Conservation (phyloP, 2,888 invertebrate genomes). For the Cheiracanthium punctorium region DNA sequence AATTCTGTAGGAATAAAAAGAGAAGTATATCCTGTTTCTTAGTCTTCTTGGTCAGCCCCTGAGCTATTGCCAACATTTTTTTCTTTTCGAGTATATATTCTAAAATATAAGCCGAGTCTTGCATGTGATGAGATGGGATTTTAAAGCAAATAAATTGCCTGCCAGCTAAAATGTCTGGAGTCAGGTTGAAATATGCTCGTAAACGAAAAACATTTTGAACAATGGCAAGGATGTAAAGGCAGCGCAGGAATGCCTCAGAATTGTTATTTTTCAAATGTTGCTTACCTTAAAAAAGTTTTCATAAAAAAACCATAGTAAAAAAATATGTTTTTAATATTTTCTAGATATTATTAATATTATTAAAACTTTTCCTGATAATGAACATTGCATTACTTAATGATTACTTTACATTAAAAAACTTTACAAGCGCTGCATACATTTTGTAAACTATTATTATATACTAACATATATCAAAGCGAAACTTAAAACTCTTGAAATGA, state of each 20-base stretch:
- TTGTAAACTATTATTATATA: too few species aligned
- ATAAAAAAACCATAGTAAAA: too few species aligned
- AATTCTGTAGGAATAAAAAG: neutral
- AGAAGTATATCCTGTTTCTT: neutral
- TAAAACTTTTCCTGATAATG: too few species aligned
- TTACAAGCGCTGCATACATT: too few species aligned
- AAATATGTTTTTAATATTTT: too few species aligned
- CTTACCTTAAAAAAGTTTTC: too few species aligned
- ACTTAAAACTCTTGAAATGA: too few species aligned
- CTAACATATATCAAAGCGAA: too few species aligned
- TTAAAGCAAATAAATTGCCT: constrained; percentile 17
- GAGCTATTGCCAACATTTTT: constrained; percentile 3
- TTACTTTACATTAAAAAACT: too few species aligned
- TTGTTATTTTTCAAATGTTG: neutral
- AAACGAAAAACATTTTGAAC: neutral
- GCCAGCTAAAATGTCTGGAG: neutral
- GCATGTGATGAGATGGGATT: constrained; percentile 1
- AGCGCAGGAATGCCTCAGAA: neutral
- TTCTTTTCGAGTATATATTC: neutral
- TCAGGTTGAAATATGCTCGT: neutral
- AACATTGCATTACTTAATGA: too few species aligned
- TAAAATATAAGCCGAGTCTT: neutral
- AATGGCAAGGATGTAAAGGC: too few species aligned
- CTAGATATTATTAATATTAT: too few species aligned
- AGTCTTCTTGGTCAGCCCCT: neutral